Base-by-base conservation (phyloP, 2,113 vertebrate species). In the Sturnus vulgaris region DNA sequence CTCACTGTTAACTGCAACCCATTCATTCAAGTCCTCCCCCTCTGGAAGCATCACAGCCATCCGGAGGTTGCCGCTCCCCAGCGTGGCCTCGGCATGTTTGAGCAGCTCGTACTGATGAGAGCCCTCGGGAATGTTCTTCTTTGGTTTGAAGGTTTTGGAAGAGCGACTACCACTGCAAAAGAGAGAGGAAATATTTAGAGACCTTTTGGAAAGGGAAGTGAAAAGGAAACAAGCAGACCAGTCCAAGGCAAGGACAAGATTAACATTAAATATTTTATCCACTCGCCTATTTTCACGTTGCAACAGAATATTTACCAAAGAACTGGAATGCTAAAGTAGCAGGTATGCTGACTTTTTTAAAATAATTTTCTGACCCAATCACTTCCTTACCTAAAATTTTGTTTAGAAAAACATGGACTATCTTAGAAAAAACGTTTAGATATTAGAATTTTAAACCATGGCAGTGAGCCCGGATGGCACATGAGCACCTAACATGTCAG, bases 1-100 rank as follows among this genome's bases (percentile, higher is more conserved):
- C 98, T 99, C 97, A 99, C 98, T 98, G 95, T 99, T 99, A 30
- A 99, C 98, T 50, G 98, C 98, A 49, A 99, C 98, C 98, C 98
- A 99, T 72, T 99, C 98, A 33, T 99, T 98, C 2, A 99, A 88
- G 77, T 99, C 98, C 71, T 99, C 98, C 19, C 98, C 98, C 12
- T 99, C 98, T 1, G 98, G 98, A 31, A 99, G 97, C 98, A 98
- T 98, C 57, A 99, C 98, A 1, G 98, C 98, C 98, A 98, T 98
- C 8, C 98, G 98, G 7, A 99, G 97, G 37, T 99, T 98, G 47
- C 98, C 98, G 12, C 98, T 99, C 15, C 98, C 98, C 14, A 99
- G 98, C 2, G 98, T 99, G 73, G 98, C 98, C 93, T 99, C 98
- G 0, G 98, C 98, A 47, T 99, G 98, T 72, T 99, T 99, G 42